Conservation (phyloP, 2,113 vertebrate species). For the Dendropsophus ebraccatus region DNA sequence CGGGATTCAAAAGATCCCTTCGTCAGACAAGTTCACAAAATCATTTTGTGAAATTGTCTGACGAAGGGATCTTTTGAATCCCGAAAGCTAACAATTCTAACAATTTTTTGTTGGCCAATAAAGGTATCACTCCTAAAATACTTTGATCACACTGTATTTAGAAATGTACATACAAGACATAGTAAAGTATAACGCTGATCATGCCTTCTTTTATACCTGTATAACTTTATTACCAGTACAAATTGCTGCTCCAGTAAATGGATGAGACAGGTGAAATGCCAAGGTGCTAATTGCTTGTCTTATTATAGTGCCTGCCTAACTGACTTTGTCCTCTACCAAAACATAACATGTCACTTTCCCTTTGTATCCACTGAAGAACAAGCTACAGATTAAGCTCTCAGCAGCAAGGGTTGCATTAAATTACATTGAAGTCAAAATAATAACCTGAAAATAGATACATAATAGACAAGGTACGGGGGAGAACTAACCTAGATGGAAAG, state of each 20-base stretch:
- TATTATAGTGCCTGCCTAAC: not conserved
- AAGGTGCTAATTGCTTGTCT: constrained; percentile 13
- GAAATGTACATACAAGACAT: too few relatives aligned
- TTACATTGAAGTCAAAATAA: not conserved
- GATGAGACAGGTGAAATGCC: not conserved
- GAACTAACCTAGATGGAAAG: not conserved
- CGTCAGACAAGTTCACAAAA: too few relatives aligned
- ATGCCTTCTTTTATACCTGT: not conserved
- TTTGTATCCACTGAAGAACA: not conserved
- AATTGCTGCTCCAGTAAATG: not conserved
- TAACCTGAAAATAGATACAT: not conserved
- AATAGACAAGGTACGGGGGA: not conserved
- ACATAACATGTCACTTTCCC: not conserved
- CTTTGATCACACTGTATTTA: too few relatives aligned
- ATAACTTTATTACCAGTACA: not conserved
- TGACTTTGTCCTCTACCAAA: not conserved
- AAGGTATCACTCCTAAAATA: too few relatives aligned
- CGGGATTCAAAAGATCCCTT: too few relatives aligned
- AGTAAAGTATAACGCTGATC: not conserved
- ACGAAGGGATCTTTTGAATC: too few relatives aligned
- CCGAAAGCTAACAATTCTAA: too few relatives aligned
- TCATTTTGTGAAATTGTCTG: too few relatives aligned
- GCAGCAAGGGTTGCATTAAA: not conserved
- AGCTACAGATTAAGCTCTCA: not conserved
- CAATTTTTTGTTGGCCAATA: too few relatives aligned